Conservation (phyloP, 2,797 vertebrate species). For the Tragelaphus eurycerus region DNA sequence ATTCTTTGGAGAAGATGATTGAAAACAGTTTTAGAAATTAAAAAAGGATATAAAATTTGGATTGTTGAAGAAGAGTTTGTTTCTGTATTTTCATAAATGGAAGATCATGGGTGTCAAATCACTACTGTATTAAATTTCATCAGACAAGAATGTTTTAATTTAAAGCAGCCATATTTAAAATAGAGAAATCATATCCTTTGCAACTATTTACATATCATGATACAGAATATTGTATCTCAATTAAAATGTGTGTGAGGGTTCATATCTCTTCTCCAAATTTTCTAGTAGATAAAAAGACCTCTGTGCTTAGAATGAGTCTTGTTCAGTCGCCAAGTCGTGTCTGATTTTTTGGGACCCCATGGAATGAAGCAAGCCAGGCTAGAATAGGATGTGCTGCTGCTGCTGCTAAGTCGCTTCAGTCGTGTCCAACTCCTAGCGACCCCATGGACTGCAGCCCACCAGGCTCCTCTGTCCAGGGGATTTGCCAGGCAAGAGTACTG, state of each 20-base stretch:
- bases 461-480: no score
- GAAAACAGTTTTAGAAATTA: not conserved
- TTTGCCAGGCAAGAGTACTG: no score
- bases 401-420: no score
- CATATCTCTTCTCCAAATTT: slow-evolving; percentile 1
- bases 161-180: slow-evolving; percentile 17
- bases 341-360: not conserved
- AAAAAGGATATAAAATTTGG: not conserved
- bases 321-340: not conserved
- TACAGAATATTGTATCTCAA: not conserved
- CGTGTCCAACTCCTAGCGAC: no score
- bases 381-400: not conserved
- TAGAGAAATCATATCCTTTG: not conserved
- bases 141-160: not conserved
- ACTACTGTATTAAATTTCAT: not conserved
- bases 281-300: not conserved
- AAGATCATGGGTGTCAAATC: not conserved
- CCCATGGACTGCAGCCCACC: no score
- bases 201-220: not conserved
- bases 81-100: not conserved
- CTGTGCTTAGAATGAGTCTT: not conserved
- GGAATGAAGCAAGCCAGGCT: not conserved
- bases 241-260: not conserved
- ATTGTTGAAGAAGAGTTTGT: not conserved
- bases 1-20: not conserved